These are phyloP conservation scores for Uropetala carovei DNA, from an alignment of 2,888 invertebrate genomes.

Conservation along the genomic window DNA sequence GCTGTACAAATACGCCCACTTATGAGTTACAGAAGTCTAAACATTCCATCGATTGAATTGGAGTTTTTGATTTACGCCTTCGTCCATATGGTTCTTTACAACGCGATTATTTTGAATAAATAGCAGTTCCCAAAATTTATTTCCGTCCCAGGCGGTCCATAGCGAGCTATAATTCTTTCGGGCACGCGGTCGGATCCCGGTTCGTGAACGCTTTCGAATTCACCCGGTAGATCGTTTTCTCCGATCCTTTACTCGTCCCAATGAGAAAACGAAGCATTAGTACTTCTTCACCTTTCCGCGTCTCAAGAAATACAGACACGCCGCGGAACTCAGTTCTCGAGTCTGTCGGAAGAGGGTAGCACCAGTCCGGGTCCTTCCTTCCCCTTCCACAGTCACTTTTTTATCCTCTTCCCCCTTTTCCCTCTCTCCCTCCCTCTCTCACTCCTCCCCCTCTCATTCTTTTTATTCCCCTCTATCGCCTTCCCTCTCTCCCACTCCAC, in stretches of 20 bases:
- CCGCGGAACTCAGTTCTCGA: conserved; percentile 40
- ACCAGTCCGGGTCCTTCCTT: conserved; percentile 38
- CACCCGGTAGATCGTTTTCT: too few species aligned
- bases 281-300: not conserved
- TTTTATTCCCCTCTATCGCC: not conserved
- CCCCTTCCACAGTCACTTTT: conserved; percentile 52
- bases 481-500: conserved; percentile 28
- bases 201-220: too few species aligned
- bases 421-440: not conserved
- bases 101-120: too few species aligned
- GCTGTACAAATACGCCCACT: too few species aligned
- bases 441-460: not conserved
- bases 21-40: too few species aligned
- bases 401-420: not conserved
- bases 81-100: too few species aligned
- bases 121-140: too few species aligned
- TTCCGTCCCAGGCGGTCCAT: too few species aligned
- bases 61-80: too few species aligned
- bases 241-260: not conserved
- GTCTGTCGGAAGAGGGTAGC: conserved; percentile 23
- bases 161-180: too few species aligned
- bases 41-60: too few species aligned
- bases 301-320: not conserved
- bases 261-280: not conserved
- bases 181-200: too few species aligned